These are phyloP conservation scores for Gadopsis marmoratus DNA, from an alignment of 2,797 vertebrate genomes.

Conservation along the genomic window DNA sequence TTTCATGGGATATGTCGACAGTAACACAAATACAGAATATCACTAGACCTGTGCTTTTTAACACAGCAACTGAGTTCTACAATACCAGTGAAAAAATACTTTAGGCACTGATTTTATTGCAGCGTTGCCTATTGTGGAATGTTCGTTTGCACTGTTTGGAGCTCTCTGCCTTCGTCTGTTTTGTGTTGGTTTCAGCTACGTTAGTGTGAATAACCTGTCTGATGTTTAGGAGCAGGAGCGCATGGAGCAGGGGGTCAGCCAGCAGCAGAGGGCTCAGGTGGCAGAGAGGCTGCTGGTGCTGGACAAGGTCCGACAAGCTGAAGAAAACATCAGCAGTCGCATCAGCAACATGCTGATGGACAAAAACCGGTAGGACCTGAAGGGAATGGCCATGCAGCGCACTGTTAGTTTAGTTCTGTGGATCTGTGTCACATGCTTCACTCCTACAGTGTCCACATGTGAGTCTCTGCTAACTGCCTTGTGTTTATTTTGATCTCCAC, in stretches of 20 bases:
- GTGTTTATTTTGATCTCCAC: conserved; percentile 33
- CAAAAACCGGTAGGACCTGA: conserved; percentile 85
- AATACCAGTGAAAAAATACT: too few relatives aligned
- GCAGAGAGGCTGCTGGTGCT: conserved; percentile 87
- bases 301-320: conserved; percentile 87
- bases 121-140: too few relatives aligned
- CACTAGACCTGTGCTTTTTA: too few relatives aligned
- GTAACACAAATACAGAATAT: too few relatives aligned
- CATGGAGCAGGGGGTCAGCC: conserved; percentile 87
- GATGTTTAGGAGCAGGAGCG: conserved; percentile 88
- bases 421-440: not conserved
- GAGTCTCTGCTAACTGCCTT: not conserved
- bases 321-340: conserved; percentile 83
- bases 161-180: not conserved
- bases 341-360: conserved; percentile 91
- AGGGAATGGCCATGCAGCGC: not conserved
- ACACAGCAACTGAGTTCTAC: too few relatives aligned
- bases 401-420: not conserved
- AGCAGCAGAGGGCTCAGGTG: conserved; percentile 88
- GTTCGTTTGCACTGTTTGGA: too few relatives aligned
- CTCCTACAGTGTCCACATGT: not conserved
- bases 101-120: too few relatives aligned
- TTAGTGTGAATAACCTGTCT: not conserved
- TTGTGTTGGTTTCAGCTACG: not conserved
- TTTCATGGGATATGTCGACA: too few relatives aligned